These are phyloP conservation scores for Leptopilina drosophilae DNA, from an alignment of 2,888 invertebrate genomes.

Conservation along the genomic window DNA sequence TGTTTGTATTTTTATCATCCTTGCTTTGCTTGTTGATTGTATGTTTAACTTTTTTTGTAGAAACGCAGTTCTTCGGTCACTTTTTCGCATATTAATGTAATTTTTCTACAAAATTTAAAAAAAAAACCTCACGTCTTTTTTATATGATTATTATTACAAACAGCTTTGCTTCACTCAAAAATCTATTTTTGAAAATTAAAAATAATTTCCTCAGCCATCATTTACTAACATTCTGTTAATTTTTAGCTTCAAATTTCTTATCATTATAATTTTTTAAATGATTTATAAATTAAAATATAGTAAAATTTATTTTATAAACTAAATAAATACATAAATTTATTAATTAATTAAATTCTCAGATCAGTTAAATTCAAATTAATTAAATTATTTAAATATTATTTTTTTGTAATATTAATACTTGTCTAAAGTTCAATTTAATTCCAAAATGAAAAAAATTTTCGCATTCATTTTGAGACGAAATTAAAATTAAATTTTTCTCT, in stretches of 20 bases:
- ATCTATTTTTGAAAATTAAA: neutral
- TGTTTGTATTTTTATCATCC: conserved; percentile 18
- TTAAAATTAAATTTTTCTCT: neutral
- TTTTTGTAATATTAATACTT: no score
- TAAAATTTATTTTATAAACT: no score
- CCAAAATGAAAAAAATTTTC: no score
- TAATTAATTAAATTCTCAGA: no score
- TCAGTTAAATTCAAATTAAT: no score
- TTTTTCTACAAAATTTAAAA: neutral
- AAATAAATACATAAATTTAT: no score
- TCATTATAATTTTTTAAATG: no score
- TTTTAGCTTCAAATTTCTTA: no score
- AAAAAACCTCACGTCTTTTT: conserved; percentile 11
- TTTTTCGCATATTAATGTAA: neutral
- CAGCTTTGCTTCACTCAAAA: neutral
- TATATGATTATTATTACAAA: neutral
- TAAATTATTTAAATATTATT: no score
- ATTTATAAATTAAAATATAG: no score
- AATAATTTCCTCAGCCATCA: neutral
- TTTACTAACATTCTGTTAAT: neutral
- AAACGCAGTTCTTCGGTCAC: neutral
- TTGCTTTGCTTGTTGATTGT: conserved; percentile 26
- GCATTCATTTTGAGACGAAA: neutral
- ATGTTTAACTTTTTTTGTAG: conserved; percentile 27
- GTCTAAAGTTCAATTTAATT: no score